Conservation (phyloP, 2,113 vertebrate species). For the Hydrolagus affinis region DNA sequence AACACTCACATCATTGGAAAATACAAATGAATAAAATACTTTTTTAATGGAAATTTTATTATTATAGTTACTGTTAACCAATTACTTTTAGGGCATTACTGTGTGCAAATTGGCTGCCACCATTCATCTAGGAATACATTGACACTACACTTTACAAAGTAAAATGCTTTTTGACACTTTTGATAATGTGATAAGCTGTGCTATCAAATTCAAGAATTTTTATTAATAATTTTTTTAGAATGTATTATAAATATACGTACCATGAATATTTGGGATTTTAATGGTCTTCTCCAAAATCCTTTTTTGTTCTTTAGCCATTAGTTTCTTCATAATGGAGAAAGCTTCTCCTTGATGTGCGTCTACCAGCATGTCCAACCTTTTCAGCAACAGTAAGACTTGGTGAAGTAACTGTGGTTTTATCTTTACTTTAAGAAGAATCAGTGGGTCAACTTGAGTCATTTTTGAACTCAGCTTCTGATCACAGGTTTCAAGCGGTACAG, state of each 20-base stretch:
- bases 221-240: not conserved
- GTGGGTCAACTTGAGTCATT: conserved; percentile 19
- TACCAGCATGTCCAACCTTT: conserved; percentile 11
- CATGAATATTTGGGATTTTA: conserved; percentile 28
- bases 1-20: no score
- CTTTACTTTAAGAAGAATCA: conserved; percentile 38
- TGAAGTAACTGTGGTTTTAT: conserved; percentile 32
- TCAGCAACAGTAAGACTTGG: conserved; percentile 38
- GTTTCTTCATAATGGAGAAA: conserved; percentile 36
- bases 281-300: conserved; percentile 25
- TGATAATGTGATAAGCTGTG: no score
- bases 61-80: no score
- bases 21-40: no score
- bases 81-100: no score
- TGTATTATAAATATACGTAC: conserved; percentile 33
- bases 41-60: no score
- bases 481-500: conserved; percentile 41
- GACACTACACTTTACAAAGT: no score
- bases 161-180: no score
- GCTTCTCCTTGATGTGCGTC: conserved; percentile 37
- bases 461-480: conserved; percentile 34
- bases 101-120: no score
- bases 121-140: no score
- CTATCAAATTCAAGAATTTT: no score
- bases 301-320: conserved; percentile 33